Percentiles rank a stretch among this genome's conserved stretches.
Evolutionary conservation across 2,113 vertebrate genomes (phyloP).

Genomic region (Ictalurus furcatus): DNA sequence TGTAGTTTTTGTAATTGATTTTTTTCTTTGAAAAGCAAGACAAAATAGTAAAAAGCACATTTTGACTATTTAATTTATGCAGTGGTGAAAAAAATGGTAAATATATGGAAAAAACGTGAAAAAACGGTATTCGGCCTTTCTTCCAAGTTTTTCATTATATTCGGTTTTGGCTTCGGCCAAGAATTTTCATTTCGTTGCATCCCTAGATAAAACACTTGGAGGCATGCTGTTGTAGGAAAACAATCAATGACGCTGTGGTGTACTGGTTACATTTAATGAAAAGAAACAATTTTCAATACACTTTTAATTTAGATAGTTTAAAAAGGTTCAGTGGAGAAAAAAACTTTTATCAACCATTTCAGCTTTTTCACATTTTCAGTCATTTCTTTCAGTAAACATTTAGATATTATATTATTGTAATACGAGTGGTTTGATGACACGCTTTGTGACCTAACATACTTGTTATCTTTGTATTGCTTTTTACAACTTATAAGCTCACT

Average conservation of each 20-base stretch:
- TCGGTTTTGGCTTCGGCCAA: no score
- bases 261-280: neutral
- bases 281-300: neutral
- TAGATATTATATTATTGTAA: neutral
- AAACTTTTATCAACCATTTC: neutral
- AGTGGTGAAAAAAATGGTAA: no score
- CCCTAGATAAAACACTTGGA: neutral
- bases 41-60: no score
- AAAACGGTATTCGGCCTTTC: no score
- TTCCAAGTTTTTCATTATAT: no score
- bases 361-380: neutral
- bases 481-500: neutral
- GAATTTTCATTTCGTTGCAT: no score
- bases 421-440: neutral
- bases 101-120: no score
- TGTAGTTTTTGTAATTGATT: no score
- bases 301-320: neutral
- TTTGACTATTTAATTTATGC: no score
- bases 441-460: neutral
- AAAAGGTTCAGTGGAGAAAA: neutral
- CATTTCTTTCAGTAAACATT: neutral
- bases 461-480: neutral
- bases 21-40: no score
- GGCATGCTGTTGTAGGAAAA: neutral
- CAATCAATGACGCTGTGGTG: neutral